phyloP scores from a whole-genome alignment of 2,888 invertebrate genomes.

The Hololepta plana region DNA sequence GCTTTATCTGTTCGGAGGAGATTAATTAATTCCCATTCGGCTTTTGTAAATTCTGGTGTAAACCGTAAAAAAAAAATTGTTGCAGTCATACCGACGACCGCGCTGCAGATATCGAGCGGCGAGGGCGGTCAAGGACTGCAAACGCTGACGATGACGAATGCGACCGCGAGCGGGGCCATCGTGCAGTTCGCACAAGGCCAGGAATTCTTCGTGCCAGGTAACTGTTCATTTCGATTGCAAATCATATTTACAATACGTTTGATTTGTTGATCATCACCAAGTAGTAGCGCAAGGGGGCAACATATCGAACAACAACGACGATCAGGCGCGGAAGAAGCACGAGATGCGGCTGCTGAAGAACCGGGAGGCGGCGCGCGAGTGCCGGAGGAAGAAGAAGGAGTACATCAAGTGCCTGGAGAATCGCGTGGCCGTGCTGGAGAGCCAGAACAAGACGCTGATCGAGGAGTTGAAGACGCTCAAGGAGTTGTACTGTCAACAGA shows the following conservation, averaged over 20 bases:
- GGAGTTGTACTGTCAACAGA: conserved; percentile 92
- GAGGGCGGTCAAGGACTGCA: conserved; percentile 63
- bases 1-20: too few species aligned
- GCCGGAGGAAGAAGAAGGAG: conserved; percentile 98
- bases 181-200: conserved; percentile 82
- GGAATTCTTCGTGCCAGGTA: conserved; percentile 89
- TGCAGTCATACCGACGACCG: conserved; percentile 26
- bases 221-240: too few species aligned
- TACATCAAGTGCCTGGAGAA: conserved; percentile 99
- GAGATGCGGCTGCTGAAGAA: conserved; percentile 89
- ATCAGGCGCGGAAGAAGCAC: conserved; percentile 85
- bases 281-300: conserved; percentile 31
- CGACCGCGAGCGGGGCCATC: conserved; percentile 67
- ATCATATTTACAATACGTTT: too few species aligned
- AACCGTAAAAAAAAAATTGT: conserved; percentile 1
- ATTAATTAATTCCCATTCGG: too few species aligned
- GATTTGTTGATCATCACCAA: conserved; percentile 18
- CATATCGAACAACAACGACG: conserved; percentile 38
- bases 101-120: conserved; percentile 52
- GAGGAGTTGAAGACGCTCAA: conserved; percentile 97
- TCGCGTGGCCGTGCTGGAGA: conserved; percentile 96
- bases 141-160: conserved; percentile 73
- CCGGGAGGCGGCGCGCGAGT: conserved; percentile 96
- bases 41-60: too few species aligned
- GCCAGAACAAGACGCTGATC: conserved; percentile 98